Conservation (phyloP, 2,113 vertebrate genomes). For the Neodontobutis hainanensis region DNA sequence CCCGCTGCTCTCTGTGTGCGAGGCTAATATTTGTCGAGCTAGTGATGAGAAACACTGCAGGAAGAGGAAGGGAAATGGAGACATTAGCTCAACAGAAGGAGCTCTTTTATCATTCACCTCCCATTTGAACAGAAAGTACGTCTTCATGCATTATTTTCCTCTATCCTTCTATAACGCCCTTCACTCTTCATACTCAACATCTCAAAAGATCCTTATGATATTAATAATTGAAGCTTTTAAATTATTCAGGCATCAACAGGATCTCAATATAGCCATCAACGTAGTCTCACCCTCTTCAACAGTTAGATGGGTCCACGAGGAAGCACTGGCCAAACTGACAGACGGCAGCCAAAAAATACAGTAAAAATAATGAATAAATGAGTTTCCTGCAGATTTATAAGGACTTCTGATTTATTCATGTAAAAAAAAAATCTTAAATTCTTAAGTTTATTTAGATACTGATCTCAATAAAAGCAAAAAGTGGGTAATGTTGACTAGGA, state of each 20-base stretch:
- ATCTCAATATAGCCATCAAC: constrained; percentile 6
- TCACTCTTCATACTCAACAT: not conserved
- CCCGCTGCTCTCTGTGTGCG: not conserved
- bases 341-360: not conserved
- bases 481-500: not conserved
- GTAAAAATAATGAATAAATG: not conserved
- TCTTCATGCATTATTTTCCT: not conserved
- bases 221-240: constrained; percentile 2
- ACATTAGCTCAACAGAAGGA: not conserved
- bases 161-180: not conserved
- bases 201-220: not conserved
- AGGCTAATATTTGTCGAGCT: constrained; percentile 1
- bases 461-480: too few relatives aligned
- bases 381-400: not conserved
- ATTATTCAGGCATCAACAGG: not conserved
- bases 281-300: not conserved
- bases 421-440: too few relatives aligned
- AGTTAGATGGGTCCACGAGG: not conserved
- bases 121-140: not conserved
- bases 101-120: constrained; percentile 2
- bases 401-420: too few relatives aligned
- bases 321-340: not conserved
- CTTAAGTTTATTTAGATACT: not conserved
- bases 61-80: not conserved
- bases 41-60: constrained; percentile 1